Evolutionary conservation across 2,113 vertebrate species (phyloP), one percentile per base, ranked within the genome.

Genomic region (Nothocercus julius): DNA sequence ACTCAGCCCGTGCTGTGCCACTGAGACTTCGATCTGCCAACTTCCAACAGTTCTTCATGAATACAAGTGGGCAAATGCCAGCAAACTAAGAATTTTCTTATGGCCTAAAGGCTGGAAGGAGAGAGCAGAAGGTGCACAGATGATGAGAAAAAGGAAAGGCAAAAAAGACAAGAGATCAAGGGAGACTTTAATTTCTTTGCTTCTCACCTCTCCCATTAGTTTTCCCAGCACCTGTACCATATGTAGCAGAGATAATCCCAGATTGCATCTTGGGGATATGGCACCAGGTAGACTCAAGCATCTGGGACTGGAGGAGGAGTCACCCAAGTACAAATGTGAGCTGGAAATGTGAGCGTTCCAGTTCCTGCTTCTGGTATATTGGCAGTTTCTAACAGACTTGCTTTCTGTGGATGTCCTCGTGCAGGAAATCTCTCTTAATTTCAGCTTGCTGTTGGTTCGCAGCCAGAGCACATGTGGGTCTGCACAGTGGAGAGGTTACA

Each of bases 231-330:
- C 28, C 11, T 28, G 40, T 59, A 30, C 16, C 22, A n/a, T 18
- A 19, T 4, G 19, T 25, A 36, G 25, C 24, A 51, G 70, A 73
- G 47, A 20, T 13, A 15, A 40, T 7, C 30, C 32, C 8, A 61
- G 45, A 53, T 89, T 80, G 27, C 30, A 63, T 58, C 30, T 49
- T 70, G 20, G 63, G 78, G 72, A 16, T 13, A 20, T 1, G 2
- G 30, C 19, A 28, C 27, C 15, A 42, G 5, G 20, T 7, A n/a
- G 4, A 59, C 15, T 25, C 2, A 6, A 5, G 1, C 1, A 25
- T 47, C 49, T 80, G 25, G 0, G 0, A 42, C 1, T 44, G 25
- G 32, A 79, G 69, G 7, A 53, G 5, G 9, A 13, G 17, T 27
- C 30, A 61, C 13, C 51, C 25, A 84, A 82, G n/a, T n/a, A 58